phyloP scores from a whole-genome alignment of 2,113 vertebrate species.

The Nicator chloris region DNA sequence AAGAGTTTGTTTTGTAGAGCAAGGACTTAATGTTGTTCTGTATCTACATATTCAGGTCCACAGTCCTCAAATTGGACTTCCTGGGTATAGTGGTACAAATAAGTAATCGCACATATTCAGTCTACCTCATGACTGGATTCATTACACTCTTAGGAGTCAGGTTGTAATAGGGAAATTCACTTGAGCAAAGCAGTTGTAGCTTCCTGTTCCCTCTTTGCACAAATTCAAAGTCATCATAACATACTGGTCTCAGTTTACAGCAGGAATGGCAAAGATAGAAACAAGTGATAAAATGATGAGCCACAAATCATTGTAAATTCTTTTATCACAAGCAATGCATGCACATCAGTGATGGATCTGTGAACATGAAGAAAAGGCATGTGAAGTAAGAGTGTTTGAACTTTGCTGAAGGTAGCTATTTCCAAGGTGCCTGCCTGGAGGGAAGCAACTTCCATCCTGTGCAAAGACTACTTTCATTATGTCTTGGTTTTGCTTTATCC shows the following conservation, averaged over 20 bases:
- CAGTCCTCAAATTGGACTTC: not conserved
- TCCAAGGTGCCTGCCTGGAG: not conserved
- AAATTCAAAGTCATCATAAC: not conserved
- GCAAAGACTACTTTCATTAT: not conserved
- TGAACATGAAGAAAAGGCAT: not conserved
- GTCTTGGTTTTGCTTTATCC: not conserved
- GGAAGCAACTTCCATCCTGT: not conserved
- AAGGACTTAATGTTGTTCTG: not conserved
- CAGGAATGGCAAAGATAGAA: not conserved
- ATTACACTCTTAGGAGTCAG: not conserved
- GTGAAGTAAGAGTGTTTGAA: not conserved
- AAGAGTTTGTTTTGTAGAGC: not conserved
- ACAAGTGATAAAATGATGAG: not conserved
- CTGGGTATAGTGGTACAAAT: not conserved
- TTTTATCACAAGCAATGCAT: not conserved
- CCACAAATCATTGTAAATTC: not conserved
- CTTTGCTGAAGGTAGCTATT: not conserved
- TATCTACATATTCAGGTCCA: not conserved
- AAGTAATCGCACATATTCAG: not conserved
- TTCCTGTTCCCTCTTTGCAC: not conserved
- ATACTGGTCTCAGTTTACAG: not conserved
- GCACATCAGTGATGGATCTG: not conserved
- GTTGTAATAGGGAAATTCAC: not conserved
- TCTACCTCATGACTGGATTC: not conserved
- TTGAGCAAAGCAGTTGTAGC: not conserved